These are phyloP conservation scores for Nomada lathburiana DNA, from an alignment of 2,888 invertebrate species.

Conservation along the genomic window DNA sequence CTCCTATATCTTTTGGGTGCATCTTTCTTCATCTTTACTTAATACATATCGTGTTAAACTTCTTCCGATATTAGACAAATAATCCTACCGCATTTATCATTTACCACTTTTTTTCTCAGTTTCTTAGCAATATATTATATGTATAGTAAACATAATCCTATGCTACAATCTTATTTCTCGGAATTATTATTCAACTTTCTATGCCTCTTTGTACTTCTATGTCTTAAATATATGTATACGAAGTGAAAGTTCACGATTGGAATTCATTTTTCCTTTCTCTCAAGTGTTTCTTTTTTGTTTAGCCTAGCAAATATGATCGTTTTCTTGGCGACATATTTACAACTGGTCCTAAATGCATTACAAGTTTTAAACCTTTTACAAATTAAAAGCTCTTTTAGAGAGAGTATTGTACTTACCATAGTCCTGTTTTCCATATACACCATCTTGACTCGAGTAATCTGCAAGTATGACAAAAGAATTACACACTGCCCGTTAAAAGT, in stretches of 20 bases:
- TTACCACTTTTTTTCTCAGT: constrained; percentile 2
- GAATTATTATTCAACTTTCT: constrained; percentile 11
- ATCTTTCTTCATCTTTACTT: not conserved
- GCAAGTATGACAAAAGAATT: constrained; percentile 62
- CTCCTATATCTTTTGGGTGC: not conserved
- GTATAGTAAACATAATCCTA: constrained; percentile 29
- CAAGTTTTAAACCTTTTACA: constrained; percentile 11
- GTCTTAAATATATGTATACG: constrained; percentile 1
- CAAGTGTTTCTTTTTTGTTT: not conserved
- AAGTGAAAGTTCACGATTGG: constrained; percentile 22
- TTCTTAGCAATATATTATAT: constrained; percentile 19
- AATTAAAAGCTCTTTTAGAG: constrained; percentile 50
- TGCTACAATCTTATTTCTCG: constrained; percentile 5
- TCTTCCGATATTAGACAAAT: not conserved
- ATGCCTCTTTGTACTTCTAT: constrained; percentile 7
- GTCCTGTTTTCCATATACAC: constrained; percentile 82
- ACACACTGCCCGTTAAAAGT: not conserved
- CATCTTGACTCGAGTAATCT: constrained; percentile 82
- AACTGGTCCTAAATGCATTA: constrained; percentile 20
- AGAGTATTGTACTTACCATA: constrained; percentile 82
- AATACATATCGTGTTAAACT: constrained; percentile 26
- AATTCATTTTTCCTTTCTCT: constrained; percentile 20
- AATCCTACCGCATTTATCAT: constrained; percentile 7
- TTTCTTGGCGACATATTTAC: constrained; percentile 23
- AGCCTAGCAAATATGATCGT: constrained; percentile 27